Evolutionary conservation across 2,113 vertebrate species (phyloP).

Genomic region (Erythrolamprus reginae): DNA sequence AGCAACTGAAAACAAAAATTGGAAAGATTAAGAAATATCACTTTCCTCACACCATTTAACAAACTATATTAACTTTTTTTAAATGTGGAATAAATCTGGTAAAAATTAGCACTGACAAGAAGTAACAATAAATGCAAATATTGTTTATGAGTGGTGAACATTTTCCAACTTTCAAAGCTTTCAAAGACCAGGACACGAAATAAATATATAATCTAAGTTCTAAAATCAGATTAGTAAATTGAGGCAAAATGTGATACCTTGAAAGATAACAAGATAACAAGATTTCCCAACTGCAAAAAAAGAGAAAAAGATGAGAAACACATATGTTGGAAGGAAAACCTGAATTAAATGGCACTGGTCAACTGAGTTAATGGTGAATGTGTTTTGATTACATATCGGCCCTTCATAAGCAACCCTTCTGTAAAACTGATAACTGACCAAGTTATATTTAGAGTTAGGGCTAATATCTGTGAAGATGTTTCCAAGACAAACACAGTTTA

Average conservation of each 20-base stretch:
- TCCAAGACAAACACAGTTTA: no score
- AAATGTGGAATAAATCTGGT: slow-evolving; percentile 17
- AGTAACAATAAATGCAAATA: slow-evolving; percentile 24
- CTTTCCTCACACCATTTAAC: neutral
- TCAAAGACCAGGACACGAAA: neutral
- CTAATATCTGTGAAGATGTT: no score
- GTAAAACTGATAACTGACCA: neutral
- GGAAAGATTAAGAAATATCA: neutral
- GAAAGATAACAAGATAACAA: neutral
- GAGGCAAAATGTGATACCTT: neutral
- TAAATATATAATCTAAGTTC: neutral
- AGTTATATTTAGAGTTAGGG: neutral
- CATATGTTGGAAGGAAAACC: neutral
- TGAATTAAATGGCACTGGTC: neutral
- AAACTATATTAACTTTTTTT: neutral
- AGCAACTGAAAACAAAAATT: slow-evolving; percentile 11
- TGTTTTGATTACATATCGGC: neutral
- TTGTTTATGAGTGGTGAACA: slow-evolving; percentile 34
- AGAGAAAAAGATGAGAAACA: neutral
- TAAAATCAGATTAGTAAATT: neutral
- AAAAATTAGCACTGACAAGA: slow-evolving; percentile 14
- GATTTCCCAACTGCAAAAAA: neutral
- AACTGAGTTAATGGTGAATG: neutral
- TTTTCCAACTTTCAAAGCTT: neutral
- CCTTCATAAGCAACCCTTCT: neutral